Evolutionary conservation across 1,140 invertebrate genomes (phyloP).

Genomic region (Musca domestica): DNA sequence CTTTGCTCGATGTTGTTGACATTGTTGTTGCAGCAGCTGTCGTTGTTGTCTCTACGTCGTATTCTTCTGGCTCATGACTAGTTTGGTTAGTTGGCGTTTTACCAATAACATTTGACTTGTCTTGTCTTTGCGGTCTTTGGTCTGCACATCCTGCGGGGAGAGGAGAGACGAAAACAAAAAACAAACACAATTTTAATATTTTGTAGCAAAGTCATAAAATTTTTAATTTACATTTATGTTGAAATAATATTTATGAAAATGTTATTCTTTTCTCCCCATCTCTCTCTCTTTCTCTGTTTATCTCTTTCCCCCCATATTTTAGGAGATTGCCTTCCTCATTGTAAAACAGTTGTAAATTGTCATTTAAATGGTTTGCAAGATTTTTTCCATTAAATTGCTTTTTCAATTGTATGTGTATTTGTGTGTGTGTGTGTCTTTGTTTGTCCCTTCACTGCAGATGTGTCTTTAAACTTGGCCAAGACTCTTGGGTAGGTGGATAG

Average conservation of each 20-base stretch:
- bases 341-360: no score
- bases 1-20: background rate
- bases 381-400: no score
- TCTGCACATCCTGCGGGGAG: background rate
- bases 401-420: no score
- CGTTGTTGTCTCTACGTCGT: background rate
- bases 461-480: no score
- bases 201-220: background rate
- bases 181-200: background rate
- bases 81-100: constrained; percentile 11
- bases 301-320: no score
- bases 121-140: background rate
- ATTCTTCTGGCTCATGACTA: background rate
- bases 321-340: no score
- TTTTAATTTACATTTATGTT: constrained; percentile 11
- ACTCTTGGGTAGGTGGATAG: no score
- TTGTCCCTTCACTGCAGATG: no score
- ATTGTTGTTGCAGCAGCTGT: constrained; percentile 1
- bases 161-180: background rate
- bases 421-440: no score
- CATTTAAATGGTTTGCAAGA: no score
- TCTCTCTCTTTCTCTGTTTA: no score
- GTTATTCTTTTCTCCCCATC: background rate
- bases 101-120: constrained; percentile 7
- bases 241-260: constrained; percentile 15